A percentile compares a stretch with the other conserved stretches of the same genome.
phyloP scores from a whole-genome alignment of 1,140 invertebrate genomes.

The Galleria mellonella region DNA sequence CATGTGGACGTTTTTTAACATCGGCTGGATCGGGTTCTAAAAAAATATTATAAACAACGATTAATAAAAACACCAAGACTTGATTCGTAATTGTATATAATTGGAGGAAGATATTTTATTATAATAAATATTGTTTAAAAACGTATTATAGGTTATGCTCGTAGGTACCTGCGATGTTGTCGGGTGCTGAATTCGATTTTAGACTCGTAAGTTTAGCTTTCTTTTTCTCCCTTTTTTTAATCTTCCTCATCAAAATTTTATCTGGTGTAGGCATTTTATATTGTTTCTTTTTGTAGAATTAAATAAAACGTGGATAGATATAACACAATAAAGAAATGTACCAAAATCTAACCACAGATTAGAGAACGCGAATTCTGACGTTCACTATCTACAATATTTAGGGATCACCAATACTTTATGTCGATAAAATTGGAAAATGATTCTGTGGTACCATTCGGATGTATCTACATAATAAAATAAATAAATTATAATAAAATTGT shows the following conservation, averaged over 20 bases:
- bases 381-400: too few relatives aligned
- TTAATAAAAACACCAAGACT: too few relatives aligned
- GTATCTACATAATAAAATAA: too few relatives aligned
- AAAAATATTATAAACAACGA: conserved; percentile 11
- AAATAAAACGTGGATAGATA: conserved; percentile 1
- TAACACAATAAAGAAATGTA: background rate
- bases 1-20: conserved; percentile 34
- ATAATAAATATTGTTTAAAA: conserved; percentile 16
- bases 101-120: too few relatives aligned
- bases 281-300: background rate
- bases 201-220: conserved; percentile 77
- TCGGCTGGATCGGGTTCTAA: conserved; percentile 17
- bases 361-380: too few relatives aligned
- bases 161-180: conserved; percentile 32
- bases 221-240: conserved; percentile 83
- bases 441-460: too few relatives aligned
- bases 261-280: conserved; percentile 81
- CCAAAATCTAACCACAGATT: too few relatives aligned
- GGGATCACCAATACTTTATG: too few relatives aligned
- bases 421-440: too few relatives aligned
- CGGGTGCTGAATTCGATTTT: conserved; percentile 65
- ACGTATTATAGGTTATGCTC: conserved; percentile 22
- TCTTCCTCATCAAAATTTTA: conserved; percentile 85
- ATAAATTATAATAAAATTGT: too few relatives aligned
- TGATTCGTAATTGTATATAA: conserved; percentile 10